These are phyloP conservation scores for Drosophila suboccidentalis DNA, from an alignment of 2,888 invertebrate genomes.

Conservation along the genomic window DNA sequence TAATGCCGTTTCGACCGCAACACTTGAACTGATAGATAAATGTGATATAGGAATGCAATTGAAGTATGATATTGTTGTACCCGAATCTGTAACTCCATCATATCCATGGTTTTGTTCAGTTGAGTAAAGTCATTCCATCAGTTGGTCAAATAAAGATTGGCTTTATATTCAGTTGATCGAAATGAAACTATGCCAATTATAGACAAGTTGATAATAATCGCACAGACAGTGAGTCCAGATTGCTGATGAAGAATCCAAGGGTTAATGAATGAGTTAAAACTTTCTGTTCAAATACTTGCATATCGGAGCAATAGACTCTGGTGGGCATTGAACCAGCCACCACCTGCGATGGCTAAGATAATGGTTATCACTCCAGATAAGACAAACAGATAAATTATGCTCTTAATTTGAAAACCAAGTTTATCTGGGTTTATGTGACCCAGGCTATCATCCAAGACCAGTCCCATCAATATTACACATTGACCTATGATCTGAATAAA, in stretches of 20 bases:
- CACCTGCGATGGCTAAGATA: background rate
- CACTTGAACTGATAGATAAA: background rate
- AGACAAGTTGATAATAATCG: background rate
- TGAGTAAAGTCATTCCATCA: background rate
- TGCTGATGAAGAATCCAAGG: background rate
- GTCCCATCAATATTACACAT: background rate
- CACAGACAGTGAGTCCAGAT: background rate
- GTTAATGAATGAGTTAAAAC: too few species aligned
- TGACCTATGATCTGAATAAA: slow-evolving; percentile 1
- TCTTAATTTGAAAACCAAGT: background rate
- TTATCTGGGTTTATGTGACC: background rate
- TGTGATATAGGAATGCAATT: background rate
- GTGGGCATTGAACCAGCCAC: slow-evolving; percentile 4
- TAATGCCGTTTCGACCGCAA: background rate
- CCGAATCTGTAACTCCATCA: slow-evolving; percentile 8
- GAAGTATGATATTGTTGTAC: background rate
- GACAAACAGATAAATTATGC: background rate
- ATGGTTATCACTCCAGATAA: background rate
- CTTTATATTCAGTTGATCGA: background rate
- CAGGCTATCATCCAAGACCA: background rate
- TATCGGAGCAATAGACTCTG: background rate
- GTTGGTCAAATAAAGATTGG: background rate
- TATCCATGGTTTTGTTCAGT: background rate
- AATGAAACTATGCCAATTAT: background rate
- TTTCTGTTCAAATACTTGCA: background rate